Conservation (phyloP, 1,140 invertebrate genomes). For the Calliphora vicina region DNA sequence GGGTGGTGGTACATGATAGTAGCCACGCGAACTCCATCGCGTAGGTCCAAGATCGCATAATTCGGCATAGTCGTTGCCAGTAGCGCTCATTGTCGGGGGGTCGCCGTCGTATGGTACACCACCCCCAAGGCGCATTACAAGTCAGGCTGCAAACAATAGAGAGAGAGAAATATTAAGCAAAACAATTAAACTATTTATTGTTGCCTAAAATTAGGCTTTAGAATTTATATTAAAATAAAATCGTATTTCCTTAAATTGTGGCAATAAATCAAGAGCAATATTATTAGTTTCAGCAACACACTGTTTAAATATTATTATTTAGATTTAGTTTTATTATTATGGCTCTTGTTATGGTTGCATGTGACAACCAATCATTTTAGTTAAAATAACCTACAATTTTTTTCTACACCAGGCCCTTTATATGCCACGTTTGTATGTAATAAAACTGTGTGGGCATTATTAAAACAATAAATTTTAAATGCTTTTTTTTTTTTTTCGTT, state of each 20-base stretch:
- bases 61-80: slow-evolving; percentile 64
- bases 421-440: too few relatives aligned
- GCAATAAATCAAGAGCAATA: too few relatives aligned
- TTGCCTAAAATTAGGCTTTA: too few relatives aligned
- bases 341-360: neutral
- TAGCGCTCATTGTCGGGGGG: slow-evolving; percentile 64
- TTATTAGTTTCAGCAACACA: too few relatives aligned
- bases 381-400: neutral
- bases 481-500: neutral
- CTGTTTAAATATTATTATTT: neutral
- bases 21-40: slow-evolving; percentile 61
- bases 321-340: neutral
- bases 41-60: slow-evolving; percentile 63
- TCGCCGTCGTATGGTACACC: slow-evolving; percentile 63
- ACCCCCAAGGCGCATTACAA: slow-evolving; percentile 63
- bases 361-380: neutral
- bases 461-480: neutral
- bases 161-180: slow-evolving; percentile 13
- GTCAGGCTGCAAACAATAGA: slow-evolving; percentile 41
- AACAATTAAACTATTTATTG: too few relatives aligned
- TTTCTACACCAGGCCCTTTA: too few relatives aligned
- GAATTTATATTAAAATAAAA: too few relatives aligned
- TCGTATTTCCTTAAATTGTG: too few relatives aligned
- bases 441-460: neutral
- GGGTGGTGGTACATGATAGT: slow-evolving; percentile 49